Evolutionary conservation across 2,888 invertebrate species (phyloP).

Genomic region (Zygaena filipendulae): DNA sequence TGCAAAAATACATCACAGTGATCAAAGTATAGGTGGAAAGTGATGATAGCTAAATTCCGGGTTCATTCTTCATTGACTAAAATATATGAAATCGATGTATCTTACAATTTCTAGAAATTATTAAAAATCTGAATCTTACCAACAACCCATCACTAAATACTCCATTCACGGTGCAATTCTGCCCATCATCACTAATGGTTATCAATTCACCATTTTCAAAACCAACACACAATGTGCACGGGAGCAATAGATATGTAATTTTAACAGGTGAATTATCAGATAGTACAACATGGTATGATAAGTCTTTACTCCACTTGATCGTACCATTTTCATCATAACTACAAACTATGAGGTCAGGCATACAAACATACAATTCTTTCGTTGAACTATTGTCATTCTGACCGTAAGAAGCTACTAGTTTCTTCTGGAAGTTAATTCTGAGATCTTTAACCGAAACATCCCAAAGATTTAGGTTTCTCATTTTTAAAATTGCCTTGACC

Average conservation of each 20-base stretch:
- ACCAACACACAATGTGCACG: constrained; percentile 41
- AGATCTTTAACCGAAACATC: constrained; percentile 33
- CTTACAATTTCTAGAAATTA: too few species aligned
- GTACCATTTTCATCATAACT: constrained; percentile 34
- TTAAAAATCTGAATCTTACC: too few species aligned
- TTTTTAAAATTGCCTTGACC: too few species aligned
- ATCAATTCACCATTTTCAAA: constrained; percentile 48
- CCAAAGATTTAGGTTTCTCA: constrained; percentile 51
- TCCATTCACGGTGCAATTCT: constrained; percentile 34
- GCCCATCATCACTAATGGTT: constrained; percentile 33
- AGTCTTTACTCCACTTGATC: constrained; percentile 39
- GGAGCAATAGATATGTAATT: constrained; percentile 39
- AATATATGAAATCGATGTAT: too few species aligned
- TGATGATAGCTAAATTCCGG: too few species aligned
- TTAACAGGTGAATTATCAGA: constrained; percentile 58
- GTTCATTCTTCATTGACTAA: too few species aligned
- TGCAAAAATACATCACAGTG: too few species aligned
- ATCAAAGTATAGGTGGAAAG: too few species aligned
- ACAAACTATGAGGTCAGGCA: constrained; percentile 40
- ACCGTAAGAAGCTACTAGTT: constrained; percentile 34
- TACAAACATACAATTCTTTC: constrained; percentile 42
- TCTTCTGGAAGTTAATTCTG: constrained; percentile 23
- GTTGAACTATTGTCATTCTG: constrained; percentile 35
- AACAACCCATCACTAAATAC: constrained; percentile 40
- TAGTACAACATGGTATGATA: too few species aligned